A percentile compares a stretch with the other conserved stretches of the same genome.
Evolutionary conservation across 2,797 vertebrate genomes (phyloP).

Genomic region (Melanotaenia maccullochi): DNA sequence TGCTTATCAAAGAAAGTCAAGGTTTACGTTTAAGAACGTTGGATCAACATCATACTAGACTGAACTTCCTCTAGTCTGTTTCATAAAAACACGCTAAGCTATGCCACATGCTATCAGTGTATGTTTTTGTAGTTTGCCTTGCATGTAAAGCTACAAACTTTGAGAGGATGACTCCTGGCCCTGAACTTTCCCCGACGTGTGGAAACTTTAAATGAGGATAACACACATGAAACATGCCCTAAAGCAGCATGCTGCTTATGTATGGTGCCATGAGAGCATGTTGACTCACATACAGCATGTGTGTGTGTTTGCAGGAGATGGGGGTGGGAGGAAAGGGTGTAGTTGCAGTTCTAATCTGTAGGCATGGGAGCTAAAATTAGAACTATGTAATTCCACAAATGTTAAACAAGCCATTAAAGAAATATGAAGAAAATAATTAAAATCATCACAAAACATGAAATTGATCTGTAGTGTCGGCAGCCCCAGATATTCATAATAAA

Average conservation of each 20-base stretch:
- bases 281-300: too few relatives aligned
- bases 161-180: not conserved
- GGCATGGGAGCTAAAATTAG: not conserved
- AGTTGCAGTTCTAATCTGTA: not conserved
- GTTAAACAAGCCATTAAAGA: not conserved
- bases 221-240: too few relatives aligned
- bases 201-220: not conserved
- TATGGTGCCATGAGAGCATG: not conserved
- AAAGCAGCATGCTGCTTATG: not conserved
- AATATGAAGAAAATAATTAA: not conserved
- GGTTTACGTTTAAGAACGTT: too few relatives aligned
- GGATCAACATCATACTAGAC: too few relatives aligned
- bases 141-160: not conserved
- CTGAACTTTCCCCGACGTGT: not conserved
- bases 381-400: not conserved
- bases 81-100: too few relatives aligned
- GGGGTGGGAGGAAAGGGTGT: too few relatives aligned
- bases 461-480: too few relatives aligned
- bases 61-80: too few relatives aligned
- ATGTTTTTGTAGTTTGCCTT: not conserved
- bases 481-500: not conserved
- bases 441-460: not conserved
- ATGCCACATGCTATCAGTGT: too few relatives aligned
- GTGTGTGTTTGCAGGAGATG: not conserved
- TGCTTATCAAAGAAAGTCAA: too few relatives aligned